Evolutionary conservation across 2,888 invertebrate species (phyloP), one percentile per base, ranked within the genome.

Genomic region (Zygaena filipendulae): DNA sequence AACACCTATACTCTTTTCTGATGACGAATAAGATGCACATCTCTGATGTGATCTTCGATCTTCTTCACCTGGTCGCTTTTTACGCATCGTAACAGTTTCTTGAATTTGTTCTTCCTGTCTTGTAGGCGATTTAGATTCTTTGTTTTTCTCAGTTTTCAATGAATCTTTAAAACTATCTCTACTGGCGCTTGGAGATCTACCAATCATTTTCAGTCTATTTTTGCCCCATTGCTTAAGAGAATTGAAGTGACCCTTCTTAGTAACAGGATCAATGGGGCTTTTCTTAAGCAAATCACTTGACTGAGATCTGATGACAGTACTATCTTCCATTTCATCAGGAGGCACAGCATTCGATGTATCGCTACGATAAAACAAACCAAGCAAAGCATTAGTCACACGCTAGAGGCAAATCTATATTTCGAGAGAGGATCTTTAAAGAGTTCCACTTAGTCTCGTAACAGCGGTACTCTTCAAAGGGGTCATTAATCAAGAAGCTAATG

Each of bases 171-270:
- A 68, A 48, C 62, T 74, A 51, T 71, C 84, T 64, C 64, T 77
- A 59, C 82, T 84, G 27, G 75, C 64, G 43, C 84, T 84, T 11
- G 81, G 77, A 32, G 82, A 82, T 62, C 85, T 82, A 45, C 87
- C 87, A 52, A 91, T 89, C 53, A 90, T 80, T 59, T 84, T 85
- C 57, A 92, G 81, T 43, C 91, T 84, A 48, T 86, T 91, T 56
- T 87, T 87, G 32, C 92, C 91, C 92, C 92, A 93, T 56, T 91
- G 90, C 61, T 91, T 91, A 31, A 93, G 69, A 13, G 88, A 88
- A 60, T 91, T 90, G 61, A 93, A 89, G 54, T 90, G 89, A 24
- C 88, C 86, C 39, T 79, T 79, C 54, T 81, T 81, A 33, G 59
- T 55, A 28, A 66, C 52, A 23, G 67, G 75, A 45, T 87, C 87